Evolutionary conservation across 2,797 vertebrate species (phyloP), one percentile per base, ranked within the genome.

Genomic region (Rhyacichthys aspro): DNA sequence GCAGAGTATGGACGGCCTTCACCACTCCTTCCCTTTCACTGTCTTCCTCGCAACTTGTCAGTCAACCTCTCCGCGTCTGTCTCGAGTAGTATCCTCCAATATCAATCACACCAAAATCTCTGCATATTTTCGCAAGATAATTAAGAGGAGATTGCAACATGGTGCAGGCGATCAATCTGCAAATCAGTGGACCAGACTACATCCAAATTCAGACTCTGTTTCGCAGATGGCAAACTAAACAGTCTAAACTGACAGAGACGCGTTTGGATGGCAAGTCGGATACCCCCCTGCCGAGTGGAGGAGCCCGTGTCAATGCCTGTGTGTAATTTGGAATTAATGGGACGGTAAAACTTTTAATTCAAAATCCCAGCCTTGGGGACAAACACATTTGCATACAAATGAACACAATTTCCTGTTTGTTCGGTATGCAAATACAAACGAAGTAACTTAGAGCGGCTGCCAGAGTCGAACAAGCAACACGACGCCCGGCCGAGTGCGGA

Each of bases 361-460:
- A 89, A 90, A 92, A 90, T 86, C 85, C 84, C 86, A 89, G 91
- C 92, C 92, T 93, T 86, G 85, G 91, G 91, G 91, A 93, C 90
- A 88, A 87, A 90, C 77, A 84, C 92, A 92, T 94, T 93, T 94
- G 92, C 93, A 94, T 94, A 92, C 92, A 94, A 94, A 94, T 93
- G 88, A 93, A 92, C 90, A 92, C 90, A 88, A 92, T 92, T 93
- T 93, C 88, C 91, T 92, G 88, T 93, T 92, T 94, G 92, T 94
- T 92, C 76, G 76, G 68, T 89, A 90, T 91, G 91, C 92, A 90
- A 93, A 93, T 91, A 86, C 78, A 81, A 90, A 86, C 87, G 84
- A 84, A 87, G 81, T 79, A 83, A 89, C 72, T 82, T 86, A 67
- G 70, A 71, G 72, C 50, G 71, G 63, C 78, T 81, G 84, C 73